phyloP scores from a whole-genome alignment of 2,113 vertebrate species.

The Mus pahari region DNA sequence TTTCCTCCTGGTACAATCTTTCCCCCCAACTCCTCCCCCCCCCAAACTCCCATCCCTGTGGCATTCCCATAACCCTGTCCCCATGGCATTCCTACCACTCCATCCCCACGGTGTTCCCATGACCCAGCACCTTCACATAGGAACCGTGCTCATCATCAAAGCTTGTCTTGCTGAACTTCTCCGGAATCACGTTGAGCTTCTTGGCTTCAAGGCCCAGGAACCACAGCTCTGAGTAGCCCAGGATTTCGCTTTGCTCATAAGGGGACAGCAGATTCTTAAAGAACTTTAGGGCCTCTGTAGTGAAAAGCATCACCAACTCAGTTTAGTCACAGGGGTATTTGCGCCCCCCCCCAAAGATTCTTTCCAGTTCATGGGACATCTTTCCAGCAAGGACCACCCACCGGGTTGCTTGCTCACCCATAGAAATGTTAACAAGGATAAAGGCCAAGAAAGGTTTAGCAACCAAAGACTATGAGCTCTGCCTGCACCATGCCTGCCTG shows the following conservation, averaged over 20 bases:
- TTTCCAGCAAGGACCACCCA: background rate
- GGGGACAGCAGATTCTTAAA: constrained; percentile 92
- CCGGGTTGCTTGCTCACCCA: background rate
- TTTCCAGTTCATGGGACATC: background rate
- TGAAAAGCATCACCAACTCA: constrained; percentile 66
- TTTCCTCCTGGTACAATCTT: background rate
- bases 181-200: constrained; percentile 90
- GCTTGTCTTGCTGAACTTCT: constrained; percentile 89
- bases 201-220: constrained; percentile 94
- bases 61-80: too few species aligned
- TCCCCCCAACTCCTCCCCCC: too few species aligned
- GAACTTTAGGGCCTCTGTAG: constrained; percentile 92
- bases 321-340: too few species aligned
- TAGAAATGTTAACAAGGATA: background rate
- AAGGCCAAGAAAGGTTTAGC: background rate
- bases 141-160: constrained; percentile 95
- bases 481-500: too few species aligned
- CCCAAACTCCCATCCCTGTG: background rate
- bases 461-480: background rate
- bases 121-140: constrained; percentile 91
- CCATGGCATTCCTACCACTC: too few species aligned
- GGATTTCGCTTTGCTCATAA: constrained; percentile 94
- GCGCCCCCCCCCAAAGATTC: background rate
- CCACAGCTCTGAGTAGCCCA: constrained; percentile 94
- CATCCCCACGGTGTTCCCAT: too few species aligned